Evolutionary conservation across 2,113 vertebrate genomes (phyloP), one percentile per base, ranked within the genome.

Genomic region (Siniperca knerii): DNA sequence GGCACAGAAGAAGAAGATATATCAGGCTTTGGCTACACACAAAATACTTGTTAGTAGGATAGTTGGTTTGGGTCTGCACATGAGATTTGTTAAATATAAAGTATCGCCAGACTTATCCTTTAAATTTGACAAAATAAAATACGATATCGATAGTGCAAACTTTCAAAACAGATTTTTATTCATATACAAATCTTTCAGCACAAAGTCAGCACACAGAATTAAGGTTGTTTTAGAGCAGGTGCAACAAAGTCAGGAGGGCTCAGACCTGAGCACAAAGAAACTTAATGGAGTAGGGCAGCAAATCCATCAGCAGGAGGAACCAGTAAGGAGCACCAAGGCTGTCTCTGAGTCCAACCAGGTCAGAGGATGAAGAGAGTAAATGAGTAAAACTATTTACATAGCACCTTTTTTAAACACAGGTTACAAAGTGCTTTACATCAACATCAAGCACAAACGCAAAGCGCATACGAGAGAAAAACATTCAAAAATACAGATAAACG

Each of bases 271-370:
- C 77, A 75, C 18, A 35, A 60, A 44, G 55, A 48, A 88, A 84
- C 42, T 71, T 81, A 84, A 87, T 87, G 52, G 74, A 23, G 69
- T 29, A 9, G 12, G 66, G 76, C 72, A 81, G 74, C 35, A 75
- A 81, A 84, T 81, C 52, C 81, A 81, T 77, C 66, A 4, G 58
- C 50, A 60, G 66, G 42, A 71, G 81, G 67, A 87, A 87, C 55
- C 58, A 13, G 57, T 50, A 5, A 75, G 54, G 55, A 81, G 62
- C 65, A 55, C 48, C 61, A 37, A 66, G 62, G 29, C 35, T 3
- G 6, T 74, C 55, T 40, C 21, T 3, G 77, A 86, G 75, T 84
- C 40, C 78, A 84, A 87, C 65, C 84, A 75, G 81, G 81, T 84
- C 84, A 75, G n/a, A 58, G 46, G 68, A 78, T 61, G 52, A 71